Percentiles rank a stretch among this genome's conserved stretches.
These are phyloP conservation scores for Sciurus vulgaris DNA, from an alignment of 2,797 vertebrate species.

Conservation along the genomic window DNA sequence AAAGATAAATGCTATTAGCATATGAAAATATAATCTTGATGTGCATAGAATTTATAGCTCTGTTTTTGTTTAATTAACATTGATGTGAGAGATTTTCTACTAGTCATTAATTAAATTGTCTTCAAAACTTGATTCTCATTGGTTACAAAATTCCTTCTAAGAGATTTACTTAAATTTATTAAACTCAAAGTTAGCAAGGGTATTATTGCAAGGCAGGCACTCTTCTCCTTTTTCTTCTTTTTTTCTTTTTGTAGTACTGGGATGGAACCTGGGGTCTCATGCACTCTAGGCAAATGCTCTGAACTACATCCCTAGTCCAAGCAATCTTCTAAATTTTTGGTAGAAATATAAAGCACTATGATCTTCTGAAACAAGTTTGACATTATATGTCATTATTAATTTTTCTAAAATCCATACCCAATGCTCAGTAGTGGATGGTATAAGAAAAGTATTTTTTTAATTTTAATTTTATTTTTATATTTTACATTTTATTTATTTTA, in stretches of 20 bases:
- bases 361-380: constrained; percentile 10
- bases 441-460: constrained; percentile 6
- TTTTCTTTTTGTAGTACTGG: background rate
- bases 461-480: too few relatives aligned
- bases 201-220: background rate
- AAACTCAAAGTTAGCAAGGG: background rate
- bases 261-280: background rate
- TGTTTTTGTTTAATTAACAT: constrained; percentile 25
- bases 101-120: constrained; percentile 18
- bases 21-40: background rate
- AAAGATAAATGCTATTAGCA: constrained; percentile 35
- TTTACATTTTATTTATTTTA: too few relatives aligned
- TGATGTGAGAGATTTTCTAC: background rate
- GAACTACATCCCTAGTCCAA: too few relatives aligned
- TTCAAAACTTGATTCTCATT: constrained; percentile 43
- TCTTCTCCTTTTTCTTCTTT: background rate
- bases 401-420: background rate
- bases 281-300: background rate
- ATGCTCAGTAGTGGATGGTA: background rate
- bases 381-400: background rate
- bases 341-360: background rate
- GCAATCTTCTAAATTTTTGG: constrained; percentile 30
- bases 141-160: background rate
- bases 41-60: background rate
- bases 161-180: constrained; percentile 5